phyloP scores from a whole-genome alignment of 2,797 vertebrate genomes.

The Okamejei kenojei region DNA sequence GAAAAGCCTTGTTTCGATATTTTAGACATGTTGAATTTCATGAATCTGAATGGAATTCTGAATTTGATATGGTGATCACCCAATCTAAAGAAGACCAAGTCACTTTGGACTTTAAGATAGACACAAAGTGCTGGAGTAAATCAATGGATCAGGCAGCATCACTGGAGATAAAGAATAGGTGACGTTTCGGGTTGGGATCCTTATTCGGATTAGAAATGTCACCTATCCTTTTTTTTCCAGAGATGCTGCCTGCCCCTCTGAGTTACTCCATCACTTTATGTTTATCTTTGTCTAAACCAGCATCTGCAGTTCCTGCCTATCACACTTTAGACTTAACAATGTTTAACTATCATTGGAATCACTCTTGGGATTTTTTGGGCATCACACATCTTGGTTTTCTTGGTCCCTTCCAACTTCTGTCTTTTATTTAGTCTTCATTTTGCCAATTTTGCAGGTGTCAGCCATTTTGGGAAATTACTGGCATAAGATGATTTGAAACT shows the following conservation, averaged over 20 bases:
- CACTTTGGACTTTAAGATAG: background rate
- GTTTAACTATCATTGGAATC: background rate
- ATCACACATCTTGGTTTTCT: background rate
- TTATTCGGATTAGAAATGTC: too few relatives aligned
- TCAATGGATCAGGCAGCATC: too few relatives aligned
- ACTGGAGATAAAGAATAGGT: too few relatives aligned
- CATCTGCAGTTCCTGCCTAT: too few relatives aligned
- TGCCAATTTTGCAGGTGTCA: background rate
- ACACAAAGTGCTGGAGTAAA: too few relatives aligned
- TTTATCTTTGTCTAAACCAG: too few relatives aligned
- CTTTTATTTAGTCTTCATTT: slow-evolving; percentile 5
- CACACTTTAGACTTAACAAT: background rate
- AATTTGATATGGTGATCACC: background rate
- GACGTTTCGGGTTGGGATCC: too few relatives aligned
- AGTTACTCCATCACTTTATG: too few relatives aligned
- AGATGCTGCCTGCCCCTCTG: too few relatives aligned
- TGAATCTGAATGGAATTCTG: background rate
- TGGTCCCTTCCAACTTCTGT: background rate
- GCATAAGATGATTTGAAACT: background rate
- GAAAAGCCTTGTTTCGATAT: background rate
- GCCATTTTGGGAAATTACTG: background rate
- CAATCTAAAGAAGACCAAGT: background rate
- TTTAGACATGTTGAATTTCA: background rate
- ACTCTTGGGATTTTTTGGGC: background rate
- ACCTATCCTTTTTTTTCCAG: too few relatives aligned